phyloP scores from a whole-genome alignment of 2,113 vertebrate species.

The Balaeniceps rex region DNA sequence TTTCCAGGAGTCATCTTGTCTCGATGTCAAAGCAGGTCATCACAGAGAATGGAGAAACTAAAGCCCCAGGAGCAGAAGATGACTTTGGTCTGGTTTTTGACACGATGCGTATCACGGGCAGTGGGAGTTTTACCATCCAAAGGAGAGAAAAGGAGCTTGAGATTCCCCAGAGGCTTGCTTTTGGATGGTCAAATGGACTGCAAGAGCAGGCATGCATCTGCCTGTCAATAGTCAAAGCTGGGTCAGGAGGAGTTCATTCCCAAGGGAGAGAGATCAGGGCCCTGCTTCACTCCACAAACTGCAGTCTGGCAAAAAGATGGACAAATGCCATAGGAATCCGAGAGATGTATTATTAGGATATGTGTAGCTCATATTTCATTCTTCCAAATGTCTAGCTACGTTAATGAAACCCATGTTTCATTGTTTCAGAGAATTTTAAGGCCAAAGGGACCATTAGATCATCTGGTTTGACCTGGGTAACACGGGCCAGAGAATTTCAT shows the following conservation, averaged over 20 bases:
- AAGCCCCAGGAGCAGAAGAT: neutral
- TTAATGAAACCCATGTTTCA: slow-evolving; percentile 52
- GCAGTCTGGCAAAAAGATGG: slow-evolving; percentile 15
- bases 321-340: neutral
- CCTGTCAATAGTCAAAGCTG: neutral
- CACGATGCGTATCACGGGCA: rapidly evolving
- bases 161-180: neutral
- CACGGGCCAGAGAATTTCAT: slow-evolving; percentile 2
- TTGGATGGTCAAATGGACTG: neutral
- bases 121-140: neutral
- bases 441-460: slow-evolving; percentile 49
- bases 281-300: neutral
- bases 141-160: neutral
- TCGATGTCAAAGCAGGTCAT: neutral
- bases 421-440: slow-evolving; percentile 24
- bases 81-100: neutral
- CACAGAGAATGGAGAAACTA: neutral
- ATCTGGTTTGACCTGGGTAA: slow-evolving; percentile 40
- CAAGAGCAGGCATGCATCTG: neutral
- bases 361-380: neutral
- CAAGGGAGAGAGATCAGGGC: neutral
- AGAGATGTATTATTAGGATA: neutral
- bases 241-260: neutral
- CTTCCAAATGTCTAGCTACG: neutral
- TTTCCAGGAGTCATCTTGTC: neutral